Evolutionary conservation across 1,140 invertebrate species (phyloP).

Genomic region (Rhopalosiphum padi): DNA sequence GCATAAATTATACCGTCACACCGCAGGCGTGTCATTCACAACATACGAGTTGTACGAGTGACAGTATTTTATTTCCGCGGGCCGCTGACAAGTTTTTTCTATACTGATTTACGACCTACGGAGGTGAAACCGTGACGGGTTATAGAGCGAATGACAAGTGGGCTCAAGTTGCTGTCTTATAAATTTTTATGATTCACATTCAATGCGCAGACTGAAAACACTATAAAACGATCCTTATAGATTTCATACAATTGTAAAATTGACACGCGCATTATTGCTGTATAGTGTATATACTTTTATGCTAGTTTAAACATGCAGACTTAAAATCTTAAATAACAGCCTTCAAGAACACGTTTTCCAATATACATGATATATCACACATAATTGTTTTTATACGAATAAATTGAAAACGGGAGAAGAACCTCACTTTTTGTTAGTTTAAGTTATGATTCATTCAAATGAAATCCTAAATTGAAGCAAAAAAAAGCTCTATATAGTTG

Average conservation of each 20-base stretch:
- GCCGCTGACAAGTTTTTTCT: not conserved
- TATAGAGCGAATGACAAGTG: not conserved
- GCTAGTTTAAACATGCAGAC: not conserved
- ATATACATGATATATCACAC: not conserved
- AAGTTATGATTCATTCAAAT: not conserved
- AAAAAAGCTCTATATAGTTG: too few relatives aligned
- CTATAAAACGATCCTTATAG: not conserved
- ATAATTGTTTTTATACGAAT: not conserved
- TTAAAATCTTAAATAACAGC: not conserved
- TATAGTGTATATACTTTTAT: not conserved
- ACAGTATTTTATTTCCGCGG: not conserved
- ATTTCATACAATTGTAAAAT: not conserved
- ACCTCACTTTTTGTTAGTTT: not conserved
- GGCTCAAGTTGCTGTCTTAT: not conserved
- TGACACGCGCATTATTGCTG: not conserved
- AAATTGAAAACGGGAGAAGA: not conserved
- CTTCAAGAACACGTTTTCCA: not conserved
- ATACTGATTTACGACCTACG: not conserved
- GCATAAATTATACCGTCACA: conserved; percentile 19
- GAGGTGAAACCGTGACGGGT: not conserved
- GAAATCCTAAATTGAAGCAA: too few relatives aligned
- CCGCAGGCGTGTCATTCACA: not conserved
- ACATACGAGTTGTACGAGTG: not conserved
- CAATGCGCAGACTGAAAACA: not conserved
- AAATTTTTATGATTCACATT: not conserved